Evolutionary conservation across 2,113 vertebrate species (phyloP).

Genomic region (Morone chrysops): DNA sequence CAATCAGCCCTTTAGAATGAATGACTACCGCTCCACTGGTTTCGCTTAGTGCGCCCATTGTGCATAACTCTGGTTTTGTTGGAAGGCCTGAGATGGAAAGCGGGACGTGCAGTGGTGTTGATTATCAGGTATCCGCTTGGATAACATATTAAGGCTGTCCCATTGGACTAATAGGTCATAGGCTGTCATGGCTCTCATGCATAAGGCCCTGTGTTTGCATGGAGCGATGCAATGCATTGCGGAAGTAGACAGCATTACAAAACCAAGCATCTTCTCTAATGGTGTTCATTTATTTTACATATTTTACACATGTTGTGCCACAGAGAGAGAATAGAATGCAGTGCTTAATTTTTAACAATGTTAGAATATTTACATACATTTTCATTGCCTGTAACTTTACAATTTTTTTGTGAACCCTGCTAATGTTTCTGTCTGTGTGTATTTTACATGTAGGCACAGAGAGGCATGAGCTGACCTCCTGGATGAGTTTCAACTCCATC

Average conservation of each 20-base stretch:
- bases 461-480: constrained; percentile 95
- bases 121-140: constrained; percentile 79
- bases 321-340: neutral
- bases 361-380: neutral
- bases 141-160: constrained; percentile 75
- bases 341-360: constrained; percentile 14
- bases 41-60: constrained; percentile 82
- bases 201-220: constrained; percentile 32
- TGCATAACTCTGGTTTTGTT: constrained; percentile 75
- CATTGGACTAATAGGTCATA: constrained; percentile 72
- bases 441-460: constrained; percentile 89
- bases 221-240: constrained; percentile 31
- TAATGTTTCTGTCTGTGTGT: constrained; percentile 11
- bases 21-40: constrained; percentile 82
- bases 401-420: constrained; percentile 2
- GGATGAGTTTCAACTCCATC: constrained; percentile 95
- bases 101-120: constrained; percentile 62
- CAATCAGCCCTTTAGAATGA: constrained; percentile 79
- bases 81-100: constrained; percentile 70
- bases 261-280: constrained; percentile 10
- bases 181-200: constrained; percentile 74
- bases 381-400: constrained; percentile 2
- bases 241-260: constrained; percentile 2
- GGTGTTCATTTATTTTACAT: constrained; percentile 10
- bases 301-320: neutral